These are phyloP conservation scores for human (Homo sapiens) DNA, from an alignment of 2,113 vertebrate species.

Conservation along the genomic window GRCh38 chr13:56934501-56935000, in stretches of 20 bases:
- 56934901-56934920: background rate
- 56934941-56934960: background rate
- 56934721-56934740: background rate
- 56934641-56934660: background rate
- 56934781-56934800: background rate
- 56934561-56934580: background rate
- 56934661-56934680: background rate
- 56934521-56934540: background rate
- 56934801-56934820: background rate
- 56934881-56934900: background rate
- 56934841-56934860: background rate
- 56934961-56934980: no score
- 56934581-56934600: background rate
- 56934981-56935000: no score
- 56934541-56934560: background rate
- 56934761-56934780: background rate
- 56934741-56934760: background rate
- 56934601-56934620: background rate
- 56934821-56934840: background rate
- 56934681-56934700: background rate
- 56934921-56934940: background rate
- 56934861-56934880: background rate
- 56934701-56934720: background rate
- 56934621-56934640: background rate
- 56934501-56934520: background rate